A percentile compares a stretch with the other conserved stretches of the same genome.
Conservation (phyloP, 1,140 invertebrate species). For the Neocloeon triangulifer region DNA sequence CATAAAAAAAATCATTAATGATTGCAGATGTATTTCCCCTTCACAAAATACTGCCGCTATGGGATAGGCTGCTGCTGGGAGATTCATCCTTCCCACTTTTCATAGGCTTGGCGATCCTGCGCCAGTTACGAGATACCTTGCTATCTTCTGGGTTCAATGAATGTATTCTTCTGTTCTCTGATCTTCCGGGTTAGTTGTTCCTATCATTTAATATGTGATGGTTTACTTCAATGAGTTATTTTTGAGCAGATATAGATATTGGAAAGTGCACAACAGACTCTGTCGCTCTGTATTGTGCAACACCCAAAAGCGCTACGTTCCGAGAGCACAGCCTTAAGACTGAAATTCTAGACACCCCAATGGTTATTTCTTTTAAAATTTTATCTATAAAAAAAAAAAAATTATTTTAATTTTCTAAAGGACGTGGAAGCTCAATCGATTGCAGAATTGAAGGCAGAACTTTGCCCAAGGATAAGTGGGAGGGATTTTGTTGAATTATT, state of each 20-base stretch:
- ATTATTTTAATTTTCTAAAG: constrained; percentile 22
- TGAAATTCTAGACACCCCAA: background rate
- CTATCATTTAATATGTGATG: constrained; percentile 1
- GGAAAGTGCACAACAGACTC: constrained; percentile 80
- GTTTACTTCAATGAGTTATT: constrained; percentile 3
- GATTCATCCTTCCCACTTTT: constrained; percentile 86
- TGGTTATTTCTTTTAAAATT: constrained; percentile 6
- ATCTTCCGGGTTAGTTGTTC: constrained; percentile 47
- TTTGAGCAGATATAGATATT: constrained; percentile 65
- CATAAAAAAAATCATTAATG: no score
- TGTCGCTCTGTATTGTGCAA: constrained; percentile 60
- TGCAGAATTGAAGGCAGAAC: constrained; percentile 41
- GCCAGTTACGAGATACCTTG: constrained; percentile 64
- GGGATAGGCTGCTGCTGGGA: constrained; percentile 88
- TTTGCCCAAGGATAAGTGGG: constrained; percentile 59
- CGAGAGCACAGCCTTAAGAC: constrained; percentile 39
- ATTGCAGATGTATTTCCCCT: constrained; percentile 84
- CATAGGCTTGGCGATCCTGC: constrained; percentile 81
- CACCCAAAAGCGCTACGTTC: constrained; percentile 71
- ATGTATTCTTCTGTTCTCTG: constrained; percentile 89
- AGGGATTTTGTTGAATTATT: constrained; percentile 59
- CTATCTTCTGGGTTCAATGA: constrained; percentile 88
- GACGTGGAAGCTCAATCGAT: constrained; percentile 43
- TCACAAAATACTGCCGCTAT: constrained; percentile 93
- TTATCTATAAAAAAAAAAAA: constrained; percentile 8